Base-by-base conservation (phyloP, 2,888 invertebrate species). In the Nemapogon koenigi region DNA sequence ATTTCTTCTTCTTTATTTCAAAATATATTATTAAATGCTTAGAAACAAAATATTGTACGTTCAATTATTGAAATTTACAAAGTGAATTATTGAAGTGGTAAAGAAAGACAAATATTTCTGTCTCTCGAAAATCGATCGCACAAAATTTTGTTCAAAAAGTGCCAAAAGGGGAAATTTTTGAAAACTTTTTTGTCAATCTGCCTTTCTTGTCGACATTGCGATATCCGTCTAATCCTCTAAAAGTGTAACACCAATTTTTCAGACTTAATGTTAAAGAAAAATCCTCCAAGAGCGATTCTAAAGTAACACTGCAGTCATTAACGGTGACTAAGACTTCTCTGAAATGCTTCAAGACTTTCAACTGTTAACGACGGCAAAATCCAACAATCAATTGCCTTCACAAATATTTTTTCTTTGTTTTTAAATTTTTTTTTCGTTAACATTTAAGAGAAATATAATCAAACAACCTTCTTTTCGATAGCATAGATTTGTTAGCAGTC, bases 221-320 rank as follows among this genome's bases (percentile, higher is more conserved):
- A 59, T 54, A 60, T 62, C 59, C 68, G 53, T 56, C 54, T 53
- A 29, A 31, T 19, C 33, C 18, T 3, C 16, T 49, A 52, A 60
- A 59, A 59, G 45, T 51, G 64, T 62, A 72, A 75, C 72, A 75
- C 76, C 73, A 75, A 75, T 50, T 49, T 53, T 52, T 62, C 68
- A 62, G 57, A 63, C 60, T 68, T 62, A 59, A 51, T 52, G 10
- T 31, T 46, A 48, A n/a, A n/a, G n/a, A 48, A 53, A 59, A 59
- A 61, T 63, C 64, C 65, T 66, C 47, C 60, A 66, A 69, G 67
- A 66, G 59, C 49, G 55, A 63, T 68, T 66, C 60, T 59, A 58
- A 67, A 61, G 49, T 44, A 43, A 51, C 59, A 57, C 58, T 61
- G 52, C 57, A 58, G 55, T 55, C 59, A 62, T 61, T 57, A 56